A percentile compares a stretch with the other conserved stretches of the same genome.
Evolutionary conservation across 2,113 vertebrate species (phyloP).

Genomic region (Brachirus orientalis): DNA sequence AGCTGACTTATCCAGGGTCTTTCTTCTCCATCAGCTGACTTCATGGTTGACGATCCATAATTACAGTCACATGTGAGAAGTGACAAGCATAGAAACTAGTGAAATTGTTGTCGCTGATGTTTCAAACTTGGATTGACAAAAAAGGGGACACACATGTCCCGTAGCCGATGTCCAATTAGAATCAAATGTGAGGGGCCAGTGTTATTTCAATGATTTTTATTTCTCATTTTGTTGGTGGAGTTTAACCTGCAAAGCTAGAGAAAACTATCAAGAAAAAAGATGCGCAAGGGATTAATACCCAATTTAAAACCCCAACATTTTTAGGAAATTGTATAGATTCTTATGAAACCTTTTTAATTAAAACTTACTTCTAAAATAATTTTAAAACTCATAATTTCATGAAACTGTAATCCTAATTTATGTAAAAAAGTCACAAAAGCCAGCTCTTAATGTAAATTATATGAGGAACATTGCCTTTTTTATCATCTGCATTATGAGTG

Average conservation of each 20-base stretch:
- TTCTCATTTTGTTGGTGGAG: too few species aligned
- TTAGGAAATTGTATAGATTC: conserved; percentile 12
- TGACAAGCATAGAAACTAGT: not conserved
- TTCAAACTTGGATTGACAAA: not conserved
- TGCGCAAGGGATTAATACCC: too few species aligned
- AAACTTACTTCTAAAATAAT: not conserved
- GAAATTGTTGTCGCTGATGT: not conserved
- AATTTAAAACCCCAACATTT: too few species aligned
- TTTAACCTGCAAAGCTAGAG: too few species aligned
- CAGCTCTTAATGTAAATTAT: not conserved
- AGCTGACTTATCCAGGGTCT: conserved; percentile 20
- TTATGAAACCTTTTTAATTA: not conserved
- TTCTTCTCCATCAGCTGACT: conserved; percentile 19
- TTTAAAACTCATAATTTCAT: too few species aligned
- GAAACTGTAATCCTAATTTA: too few species aligned
- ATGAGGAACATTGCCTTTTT: not conserved
- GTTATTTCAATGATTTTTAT: not conserved
- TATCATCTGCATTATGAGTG: conserved; percentile 39
- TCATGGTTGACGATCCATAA: conserved; percentile 16
- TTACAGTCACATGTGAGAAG: conserved; percentile 19
- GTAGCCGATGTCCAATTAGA: not conserved
- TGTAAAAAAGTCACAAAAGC: too few species aligned
- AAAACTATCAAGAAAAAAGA: too few species aligned
- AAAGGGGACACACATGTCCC: not conserved
- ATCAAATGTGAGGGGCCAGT: not conserved